phyloP scores from a whole-genome alignment of 2,797 vertebrate species.

The Muscicapa striata region DNA sequence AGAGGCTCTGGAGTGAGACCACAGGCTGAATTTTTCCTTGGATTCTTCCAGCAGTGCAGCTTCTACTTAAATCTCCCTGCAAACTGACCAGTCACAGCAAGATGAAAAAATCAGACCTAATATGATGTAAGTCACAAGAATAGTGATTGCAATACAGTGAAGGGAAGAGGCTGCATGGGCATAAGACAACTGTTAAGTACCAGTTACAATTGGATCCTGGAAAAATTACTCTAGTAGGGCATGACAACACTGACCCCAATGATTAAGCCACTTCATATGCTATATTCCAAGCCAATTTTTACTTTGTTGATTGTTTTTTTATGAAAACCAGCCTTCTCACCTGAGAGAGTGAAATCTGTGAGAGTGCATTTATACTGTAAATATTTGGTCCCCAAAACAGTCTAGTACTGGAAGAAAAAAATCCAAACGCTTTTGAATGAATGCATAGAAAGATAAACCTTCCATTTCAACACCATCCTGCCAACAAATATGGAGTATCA shows the following conservation, averaged over 20 bases:
- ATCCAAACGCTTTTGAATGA: neutral
- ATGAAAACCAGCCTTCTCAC: neutral
- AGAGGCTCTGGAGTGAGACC: neutral
- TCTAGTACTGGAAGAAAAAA: neutral
- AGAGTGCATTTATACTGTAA: neutral
- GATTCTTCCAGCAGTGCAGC: neutral
- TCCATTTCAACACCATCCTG: neutral
- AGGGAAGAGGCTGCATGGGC: neutral
- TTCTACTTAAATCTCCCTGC: neutral
- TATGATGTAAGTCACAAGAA: neutral
- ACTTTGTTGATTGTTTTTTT: neutral
- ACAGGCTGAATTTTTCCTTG: neutral
- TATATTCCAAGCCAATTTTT: neutral
- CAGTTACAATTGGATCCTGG: neutral
- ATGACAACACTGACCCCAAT: neutral
- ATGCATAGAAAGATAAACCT: neutral
- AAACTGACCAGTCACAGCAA: neutral
- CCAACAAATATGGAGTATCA: neutral
- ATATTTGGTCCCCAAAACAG: neutral
- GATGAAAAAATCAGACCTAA: neutral
- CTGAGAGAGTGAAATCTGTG: neutral
- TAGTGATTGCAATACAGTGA: neutral
- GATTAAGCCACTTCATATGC: neutral
- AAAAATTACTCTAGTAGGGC: neutral
- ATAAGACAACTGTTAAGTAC: neutral